Conservation (phyloP, 2,113 vertebrate genomes). For the Gallinago paraguaiae region DNA sequence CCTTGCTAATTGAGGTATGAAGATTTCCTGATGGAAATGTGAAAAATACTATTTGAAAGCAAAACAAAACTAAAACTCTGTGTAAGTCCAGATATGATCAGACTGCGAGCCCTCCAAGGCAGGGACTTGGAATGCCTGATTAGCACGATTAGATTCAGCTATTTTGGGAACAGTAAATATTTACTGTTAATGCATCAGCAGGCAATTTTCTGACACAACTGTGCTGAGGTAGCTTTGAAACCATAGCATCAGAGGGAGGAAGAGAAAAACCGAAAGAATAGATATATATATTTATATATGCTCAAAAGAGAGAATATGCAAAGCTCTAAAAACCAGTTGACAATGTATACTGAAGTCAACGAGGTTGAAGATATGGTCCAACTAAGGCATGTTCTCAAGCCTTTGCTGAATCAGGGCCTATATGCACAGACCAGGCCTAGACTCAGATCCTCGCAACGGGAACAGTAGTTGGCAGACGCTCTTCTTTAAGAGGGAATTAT, state of each 20-base stretch:
- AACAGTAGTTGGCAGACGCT: constrained; percentile 32
- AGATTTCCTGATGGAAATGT: neutral
- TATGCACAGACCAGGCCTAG: neutral
- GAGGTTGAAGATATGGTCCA: neutral
- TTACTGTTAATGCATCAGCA: neutral
- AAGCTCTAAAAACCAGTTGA: neutral
- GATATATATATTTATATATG: neutral
- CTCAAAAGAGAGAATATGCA: neutral
- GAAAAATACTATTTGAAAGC: neutral
- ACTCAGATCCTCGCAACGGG: neutral
- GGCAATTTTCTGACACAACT: neutral
- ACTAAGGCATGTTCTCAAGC: neutral
- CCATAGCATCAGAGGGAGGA: neutral
- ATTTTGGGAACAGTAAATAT: neutral
- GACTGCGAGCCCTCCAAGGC: neutral
- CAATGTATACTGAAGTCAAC: neutral
- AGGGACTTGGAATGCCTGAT: neutral
- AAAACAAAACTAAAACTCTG: neutral
- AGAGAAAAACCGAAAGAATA: neutral
- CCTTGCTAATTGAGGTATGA: neutral
- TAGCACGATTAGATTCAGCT: neutral
- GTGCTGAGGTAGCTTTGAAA: neutral
- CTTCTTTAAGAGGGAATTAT: constrained; percentile 27
- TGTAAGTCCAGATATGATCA: neutral
- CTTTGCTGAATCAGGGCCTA: neutral